Evolutionary conservation across 2,113 vertebrate genomes (phyloP), one percentile per base, ranked within the genome.

Genomic region (Tachysurus fulvidraco): DNA sequence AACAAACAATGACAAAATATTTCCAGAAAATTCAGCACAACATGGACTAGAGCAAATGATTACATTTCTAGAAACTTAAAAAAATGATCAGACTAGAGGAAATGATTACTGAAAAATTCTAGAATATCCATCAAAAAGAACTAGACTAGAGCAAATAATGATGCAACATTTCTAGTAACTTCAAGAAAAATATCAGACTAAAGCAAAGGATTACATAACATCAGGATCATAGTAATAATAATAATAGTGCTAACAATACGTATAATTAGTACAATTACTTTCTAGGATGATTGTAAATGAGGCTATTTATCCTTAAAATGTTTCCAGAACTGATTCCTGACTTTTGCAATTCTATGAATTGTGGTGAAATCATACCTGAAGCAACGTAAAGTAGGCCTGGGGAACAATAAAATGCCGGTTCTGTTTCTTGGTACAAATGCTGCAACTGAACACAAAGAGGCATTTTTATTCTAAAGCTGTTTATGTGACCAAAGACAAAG

Each of bases 361-460:
- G 21, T 54, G 52, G 6, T 52, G 30, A 9, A 55, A 7, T 64
- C 93, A 19, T 94, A 98, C 97, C 96, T 97, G 96, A 91, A 98
- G 90, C 89, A 99, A 95, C 69, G 94, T 98, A 92, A 99, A 99
- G 7, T 90, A 88, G 0, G 93, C 95, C 0, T 96, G 95, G 17
- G 97, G 96, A 59, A 99, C 97, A 64, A 99, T 98, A 92, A 99
- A 99, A 91, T 99, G 97, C 88, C 91, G 94, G 91, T 98, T 98
- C 94, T 98, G 97, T 92, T 99, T 99, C 95, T 97, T 99, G 85
- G 94, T 97, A 91, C 98, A 99, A 92, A 99, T 96, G 91, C 97
- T 99, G 93, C 98, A 99, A 81, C 98, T 99, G 30, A 90, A 57
- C 93, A 94, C 57, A 92, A 60, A 88, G 55, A 60, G 16, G 21